Conservation (phyloP, 2,888 invertebrate species). For the Acanthosepion pharaonis region DNA sequence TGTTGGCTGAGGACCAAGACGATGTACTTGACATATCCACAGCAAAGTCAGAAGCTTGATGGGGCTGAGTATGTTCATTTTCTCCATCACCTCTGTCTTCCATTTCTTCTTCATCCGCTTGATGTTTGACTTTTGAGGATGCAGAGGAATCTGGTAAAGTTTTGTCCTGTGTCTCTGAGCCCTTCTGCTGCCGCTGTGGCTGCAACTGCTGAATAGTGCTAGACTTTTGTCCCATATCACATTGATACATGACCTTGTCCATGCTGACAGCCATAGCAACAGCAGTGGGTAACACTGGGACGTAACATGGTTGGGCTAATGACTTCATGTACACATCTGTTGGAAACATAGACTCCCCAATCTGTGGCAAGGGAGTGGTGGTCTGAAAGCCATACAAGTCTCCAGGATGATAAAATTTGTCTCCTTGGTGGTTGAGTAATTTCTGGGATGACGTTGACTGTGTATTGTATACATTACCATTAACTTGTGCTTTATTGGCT, state of each 20-base stretch:
- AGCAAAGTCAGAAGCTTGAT: not conserved
- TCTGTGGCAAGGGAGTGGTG: not conserved
- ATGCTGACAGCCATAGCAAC: constrained; percentile 42
- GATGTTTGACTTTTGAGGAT: not conserved
- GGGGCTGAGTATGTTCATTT: not conserved
- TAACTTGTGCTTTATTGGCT: not conserved
- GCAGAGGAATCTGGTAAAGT: not conserved
- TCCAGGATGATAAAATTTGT: constrained; percentile 3
- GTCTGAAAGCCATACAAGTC: constrained; percentile 37
- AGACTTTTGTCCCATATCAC: not conserved
- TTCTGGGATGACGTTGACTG: not conserved
- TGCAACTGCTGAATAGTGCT: not conserved
- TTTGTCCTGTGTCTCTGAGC: not conserved
- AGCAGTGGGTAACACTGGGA: constrained; percentile 40
- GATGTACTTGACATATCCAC: not conserved
- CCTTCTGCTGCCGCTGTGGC: not conserved
- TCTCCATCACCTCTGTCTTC: not conserved
- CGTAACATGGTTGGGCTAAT: constrained; percentile 24
- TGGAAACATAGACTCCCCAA: constrained; percentile 33
- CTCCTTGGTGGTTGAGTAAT: not conserved
- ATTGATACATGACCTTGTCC: constrained; percentile 16
- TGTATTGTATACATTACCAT: not conserved
- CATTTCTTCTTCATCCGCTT: not conserved
- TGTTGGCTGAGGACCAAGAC: not conserved
- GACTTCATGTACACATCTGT: constrained; percentile 40